Conservation (phyloP, 2,888 invertebrate species). For the Dryobotodes eremita region DNA sequence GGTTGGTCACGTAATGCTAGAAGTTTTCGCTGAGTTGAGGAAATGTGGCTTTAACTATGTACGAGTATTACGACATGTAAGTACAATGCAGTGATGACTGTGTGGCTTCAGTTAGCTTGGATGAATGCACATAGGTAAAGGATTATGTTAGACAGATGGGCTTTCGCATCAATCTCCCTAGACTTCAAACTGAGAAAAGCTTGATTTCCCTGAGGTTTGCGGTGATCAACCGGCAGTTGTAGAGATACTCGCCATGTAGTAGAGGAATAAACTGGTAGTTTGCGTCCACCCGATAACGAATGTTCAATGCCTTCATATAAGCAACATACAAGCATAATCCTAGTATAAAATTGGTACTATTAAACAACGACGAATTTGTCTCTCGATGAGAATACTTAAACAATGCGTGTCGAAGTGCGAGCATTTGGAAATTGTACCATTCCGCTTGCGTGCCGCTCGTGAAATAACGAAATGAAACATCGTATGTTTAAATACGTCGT, state of each 20-base stretch:
- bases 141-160: not conserved
- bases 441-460: constrained; percentile 25
- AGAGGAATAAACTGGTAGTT: not conserved
- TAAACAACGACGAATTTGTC: constrained; percentile 6
- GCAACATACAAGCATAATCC: not conserved
- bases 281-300: not conserved
- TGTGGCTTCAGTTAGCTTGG: not conserved
- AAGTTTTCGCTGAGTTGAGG: too few species aligned
- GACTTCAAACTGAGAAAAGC: not conserved
- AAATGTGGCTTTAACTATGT: constrained; percentile 19
- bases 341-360: not conserved
- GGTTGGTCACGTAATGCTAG: constrained; percentile 7
- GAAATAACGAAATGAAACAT: constrained; percentile 31
- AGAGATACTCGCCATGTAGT: not conserved
- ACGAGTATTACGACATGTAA: constrained; percentile 32
- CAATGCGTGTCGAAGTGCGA: constrained; percentile 33
- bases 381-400: constrained; percentile 12
- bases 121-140: constrained; percentile 18
- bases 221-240: not conserved
- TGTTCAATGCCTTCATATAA: not conserved
- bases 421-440: constrained; percentile 21
- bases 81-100: constrained; percentile 4
- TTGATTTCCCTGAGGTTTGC: constrained; percentile 25
- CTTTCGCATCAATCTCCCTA: not conserved
- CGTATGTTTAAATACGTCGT: constrained; percentile 25